Evolutionary conservation across 2,888 invertebrate species (phyloP), one percentile per base, ranked within the genome.

Genomic region (Ernsta delagoae): DNA sequence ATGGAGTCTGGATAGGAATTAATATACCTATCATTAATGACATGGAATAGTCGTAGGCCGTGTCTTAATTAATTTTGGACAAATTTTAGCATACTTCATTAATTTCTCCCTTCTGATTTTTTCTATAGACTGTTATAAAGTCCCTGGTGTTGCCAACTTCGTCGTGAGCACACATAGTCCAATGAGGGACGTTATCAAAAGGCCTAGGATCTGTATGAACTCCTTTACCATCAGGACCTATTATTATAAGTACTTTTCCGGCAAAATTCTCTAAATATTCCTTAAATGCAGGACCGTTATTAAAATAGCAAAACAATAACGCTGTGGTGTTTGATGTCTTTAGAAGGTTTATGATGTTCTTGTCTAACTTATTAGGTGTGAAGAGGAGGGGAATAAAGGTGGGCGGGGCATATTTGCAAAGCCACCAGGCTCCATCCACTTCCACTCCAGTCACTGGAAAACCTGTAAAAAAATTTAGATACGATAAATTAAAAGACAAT

Each of bases 341-440:
- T 2, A 95, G 84, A 64, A 94, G 79, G 45, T 79, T 71, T 5
- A 80, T 79, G 59, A 87, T 85, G 66, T 90, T 88, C 61, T 82
- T 81, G 75, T 92, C 83, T 75, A 92, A 77, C 16, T 76, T 73
- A 5, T 86, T 82, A 2, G 92, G 83, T 0, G 94, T 93, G 78
- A 95, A 95, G 71, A 94, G 92, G 41, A 96, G 90, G 3, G 95
- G 93, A 71, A 97, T 95, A 79, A 97, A 97, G 66, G 94, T 93
- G 1, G 96, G 96, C 24, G 96, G 95, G 2, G 96, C 95, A 84
- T 97, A 97, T 84, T 94, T 95, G 80, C 96, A 96, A 57, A 88
- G 92, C 97, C 97, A 98, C 97, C 97, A 98, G 0, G 94, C 94
- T 60, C 94, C 92, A 83, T 97, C 97, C n/a, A 96, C 92, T 92